Evolutionary conservation across 2,888 invertebrate genomes (phyloP), one percentile per base, ranked within the genome.

Genomic region (Drosophila kuntzei): DNA sequence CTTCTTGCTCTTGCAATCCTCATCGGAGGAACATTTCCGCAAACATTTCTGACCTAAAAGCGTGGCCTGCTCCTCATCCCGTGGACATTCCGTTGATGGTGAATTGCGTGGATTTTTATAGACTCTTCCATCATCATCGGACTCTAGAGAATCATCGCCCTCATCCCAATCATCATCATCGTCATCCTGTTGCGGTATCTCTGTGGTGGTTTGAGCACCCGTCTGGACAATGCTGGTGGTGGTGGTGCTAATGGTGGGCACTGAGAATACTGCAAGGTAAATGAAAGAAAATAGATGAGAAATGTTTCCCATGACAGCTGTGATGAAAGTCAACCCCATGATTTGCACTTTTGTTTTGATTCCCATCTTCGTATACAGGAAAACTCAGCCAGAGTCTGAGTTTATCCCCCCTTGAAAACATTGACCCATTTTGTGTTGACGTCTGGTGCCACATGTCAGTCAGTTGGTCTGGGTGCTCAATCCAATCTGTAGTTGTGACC

Each of bases 1-100:
- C 93, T 97, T 97, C 93, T 97, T 97, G 91, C 98, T 98, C 93
- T 98, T 98, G 92, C 99, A 99, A 92, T 99, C 98, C 90, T 97
- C 97, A 90, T 99, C 98, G 0, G 96, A 96, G 0, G 96, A 97
- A 91, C 99, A 99, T 91, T 98, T 98, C 71, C 98, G 95, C 69
- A 98, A 94, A 92, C 98, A 98, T 90, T 96, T 96, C 90, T 98
- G 97, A 1, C 96, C 96, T 91, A 97, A 92, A 59, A 96, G 92
- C 0, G 95, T 95, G 32, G 97, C 97, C 90, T 97, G 96, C 81
- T 96, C 96, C 88, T 97, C 97, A 90, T 97, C 97, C 34, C 97
- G 92, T 0, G 97, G 97, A 84, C 97, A 97, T 87, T 95, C 94
- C 0, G 95, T 96, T 8, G 97, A 97, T 5, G 97, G 97, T 0